Percentiles rank a stretch among this genome's conserved stretches.
These are phyloP conservation scores for Tetragonula clypearis DNA, from an alignment of 1,140 invertebrate species.

Conservation along the genomic window DNA sequence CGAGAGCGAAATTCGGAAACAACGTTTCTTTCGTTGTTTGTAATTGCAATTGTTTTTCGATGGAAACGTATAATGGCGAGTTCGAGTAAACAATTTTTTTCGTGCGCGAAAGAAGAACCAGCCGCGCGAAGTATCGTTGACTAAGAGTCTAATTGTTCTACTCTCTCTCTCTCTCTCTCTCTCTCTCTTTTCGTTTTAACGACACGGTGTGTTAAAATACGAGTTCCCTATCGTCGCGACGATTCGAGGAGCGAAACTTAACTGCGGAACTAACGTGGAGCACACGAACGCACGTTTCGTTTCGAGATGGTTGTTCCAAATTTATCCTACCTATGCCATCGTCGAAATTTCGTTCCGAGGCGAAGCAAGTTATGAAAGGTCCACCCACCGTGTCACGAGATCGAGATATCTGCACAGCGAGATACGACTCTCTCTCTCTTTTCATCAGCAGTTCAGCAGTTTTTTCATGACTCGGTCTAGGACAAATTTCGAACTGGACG, in stretches of 20 bases:
- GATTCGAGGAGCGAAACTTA: constrained; percentile 48
- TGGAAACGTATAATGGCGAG: no score
- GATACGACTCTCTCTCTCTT: background rate
- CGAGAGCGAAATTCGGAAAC: no score
- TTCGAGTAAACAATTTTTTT: no score
- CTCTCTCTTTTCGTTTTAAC: background rate
- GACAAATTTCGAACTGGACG: background rate
- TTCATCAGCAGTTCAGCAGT: background rate
- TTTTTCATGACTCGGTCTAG: no score
- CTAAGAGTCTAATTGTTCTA: no score
- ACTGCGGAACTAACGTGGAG: constrained; percentile 44
- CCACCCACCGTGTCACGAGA: background rate
- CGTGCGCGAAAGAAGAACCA: no score
- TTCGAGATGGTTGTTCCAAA: constrained; percentile 60
- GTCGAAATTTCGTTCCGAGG: constrained; percentile 55
- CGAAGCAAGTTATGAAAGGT: constrained; percentile 5
- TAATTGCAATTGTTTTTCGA: background rate
- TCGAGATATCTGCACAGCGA: background rate
- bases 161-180: no score
- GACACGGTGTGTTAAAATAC: background rate
- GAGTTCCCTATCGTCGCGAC: background rate
- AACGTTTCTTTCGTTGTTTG: no score
- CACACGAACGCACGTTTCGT: constrained; percentile 41
- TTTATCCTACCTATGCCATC: constrained; percentile 59
- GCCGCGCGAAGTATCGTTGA: no score